Conservation (phyloP, 2,113 vertebrate genomes). For the Xiphophorus couchianus region DNA sequence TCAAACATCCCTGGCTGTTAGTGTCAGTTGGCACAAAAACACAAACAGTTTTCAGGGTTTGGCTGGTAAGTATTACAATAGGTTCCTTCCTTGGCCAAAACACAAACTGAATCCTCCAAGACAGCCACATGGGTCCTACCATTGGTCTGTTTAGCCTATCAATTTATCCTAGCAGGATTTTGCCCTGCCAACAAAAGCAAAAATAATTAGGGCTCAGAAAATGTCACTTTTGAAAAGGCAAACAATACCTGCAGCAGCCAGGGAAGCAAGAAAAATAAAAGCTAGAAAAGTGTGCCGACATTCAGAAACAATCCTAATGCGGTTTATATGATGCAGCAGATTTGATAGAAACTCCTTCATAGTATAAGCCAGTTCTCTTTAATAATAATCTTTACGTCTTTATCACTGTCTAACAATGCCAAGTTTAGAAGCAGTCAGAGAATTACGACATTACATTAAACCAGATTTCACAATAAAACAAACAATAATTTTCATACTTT, state of each 20-base stretch:
- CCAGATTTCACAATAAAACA: slow-evolving; percentile 23
- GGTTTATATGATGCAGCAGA: not conserved
- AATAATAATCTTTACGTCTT: slow-evolving; percentile 6
- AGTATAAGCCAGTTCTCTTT: not conserved
- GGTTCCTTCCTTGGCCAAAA: slow-evolving; percentile 31
- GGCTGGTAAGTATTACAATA: slow-evolving; percentile 34
- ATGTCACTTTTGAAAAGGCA: slow-evolving; percentile 19
- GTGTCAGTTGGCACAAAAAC: slow-evolving; percentile 26
- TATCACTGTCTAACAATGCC: slow-evolving; percentile 19
- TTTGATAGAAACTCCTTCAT: not conserved
- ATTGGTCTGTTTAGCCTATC: slow-evolving; percentile 17
- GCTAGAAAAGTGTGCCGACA: slow-evolving; percentile 12
- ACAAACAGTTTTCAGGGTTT: slow-evolving; percentile 25
- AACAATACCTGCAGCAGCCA: slow-evolving; percentile 31
- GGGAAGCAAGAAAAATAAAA: slow-evolving; percentile 4
- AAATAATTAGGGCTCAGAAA: slow-evolving; percentile 22
- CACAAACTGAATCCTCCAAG: slow-evolving; percentile 8
- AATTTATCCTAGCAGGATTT: slow-evolving; percentile 37
- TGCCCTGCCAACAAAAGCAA: slow-evolving; percentile 26
- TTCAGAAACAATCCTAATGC: slow-evolving; percentile 5
- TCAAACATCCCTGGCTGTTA: slow-evolving; percentile 11
- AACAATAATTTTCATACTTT: slow-evolving; percentile 23
- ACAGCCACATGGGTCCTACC: slow-evolving; percentile 6
- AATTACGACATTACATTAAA: slow-evolving; percentile 16
- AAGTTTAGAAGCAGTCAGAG: slow-evolving; percentile 7